Base-by-base conservation (phyloP, 2,113 vertebrate species). In the Elephantulus edwardii region DNA sequence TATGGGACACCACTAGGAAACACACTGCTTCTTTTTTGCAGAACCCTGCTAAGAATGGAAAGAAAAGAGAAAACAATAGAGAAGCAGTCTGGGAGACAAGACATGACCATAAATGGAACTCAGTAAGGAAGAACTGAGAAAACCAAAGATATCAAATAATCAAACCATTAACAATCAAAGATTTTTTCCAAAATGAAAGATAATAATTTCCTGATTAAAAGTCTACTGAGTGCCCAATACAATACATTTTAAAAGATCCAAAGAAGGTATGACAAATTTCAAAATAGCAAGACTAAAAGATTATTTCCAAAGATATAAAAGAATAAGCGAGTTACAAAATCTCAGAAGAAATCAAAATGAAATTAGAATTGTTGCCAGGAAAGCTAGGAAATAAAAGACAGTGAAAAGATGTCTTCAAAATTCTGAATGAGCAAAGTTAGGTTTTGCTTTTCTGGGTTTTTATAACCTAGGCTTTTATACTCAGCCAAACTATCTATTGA, bases 381-480 rank as follows among this genome's bases (percentile, higher is more conserved):
- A 40, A 20, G 28, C 9, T n/a, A 26, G n/a, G 13, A 82, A 78
- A 72, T 0, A 33, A 42, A 85, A 81, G 60, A 5, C 38, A 14
- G 5, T 60, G 40, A 54, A 92, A 24, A 38, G 40, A 52, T 35
- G 52, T 12, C 52, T 66, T 88, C 60, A 82, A 92, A 90, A 66
- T 71, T 71, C 66, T 70, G 26, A n/a, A n/a, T n/a, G n/a, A 74
- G 33, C 42, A 62, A 87, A 89, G n/a, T n/a, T n/a, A n/a, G n/a
- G n/a, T n/a, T n/a, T n/a, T n/a, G n/a, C n/a, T n/a, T n/a, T n/a
- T n/a, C n/a, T n/a, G n/a, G n/a, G 8, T 10, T 3, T 52, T 83
- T 38, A 35, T 9, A 62, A 66, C 9, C n/a, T 64, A 72, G 46
- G 74, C 20, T 94, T 90, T 91, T 91, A 90, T 91, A 81, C 54